These are phyloP conservation scores for Metellina segmentata DNA, from an alignment of 2,888 invertebrate genomes.

Conservation along the genomic window DNA sequence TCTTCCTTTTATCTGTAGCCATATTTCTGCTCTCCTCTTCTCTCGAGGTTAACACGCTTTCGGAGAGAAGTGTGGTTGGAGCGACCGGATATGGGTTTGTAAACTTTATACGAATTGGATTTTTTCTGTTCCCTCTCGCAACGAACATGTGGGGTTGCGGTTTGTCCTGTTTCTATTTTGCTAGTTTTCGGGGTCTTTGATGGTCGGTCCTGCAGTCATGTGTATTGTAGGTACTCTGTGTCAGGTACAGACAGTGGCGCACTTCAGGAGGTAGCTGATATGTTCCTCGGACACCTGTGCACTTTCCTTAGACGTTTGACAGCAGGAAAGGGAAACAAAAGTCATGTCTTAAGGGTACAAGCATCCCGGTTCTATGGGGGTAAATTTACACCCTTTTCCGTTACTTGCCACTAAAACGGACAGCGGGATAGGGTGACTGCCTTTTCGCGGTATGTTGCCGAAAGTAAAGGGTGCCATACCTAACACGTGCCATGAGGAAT, in stretches of 20 bases:
- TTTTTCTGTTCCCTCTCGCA: slow-evolving; percentile 10
- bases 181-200: background rate
- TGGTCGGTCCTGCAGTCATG: background rate
- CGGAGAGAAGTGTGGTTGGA: slow-evolving; percentile 37
- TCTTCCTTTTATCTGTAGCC: background rate
- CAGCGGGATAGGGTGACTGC: no score
- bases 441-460: no score
- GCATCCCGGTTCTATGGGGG: no score
- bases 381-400: no score
- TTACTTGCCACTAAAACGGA: no score
- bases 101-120: slow-evolving; percentile 58
- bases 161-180: background rate
- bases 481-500: no score
- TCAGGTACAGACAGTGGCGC: background rate
- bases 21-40: slow-evolving; percentile 1
- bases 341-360: no score
- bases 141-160: slow-evolving; percentile 25
- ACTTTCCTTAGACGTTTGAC: background rate
- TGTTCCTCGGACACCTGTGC: background rate
- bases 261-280: background rate
- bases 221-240: background rate
- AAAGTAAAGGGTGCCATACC: no score
- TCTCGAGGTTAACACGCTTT: slow-evolving; percentile 10
- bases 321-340: background rate
- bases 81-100: slow-evolving; percentile 66